A percentile compares a stretch with the other conserved stretches of the same genome.
Evolutionary conservation across 2,113 vertebrate species (phyloP).

Genomic region (Leiothrix lutea): DNA sequence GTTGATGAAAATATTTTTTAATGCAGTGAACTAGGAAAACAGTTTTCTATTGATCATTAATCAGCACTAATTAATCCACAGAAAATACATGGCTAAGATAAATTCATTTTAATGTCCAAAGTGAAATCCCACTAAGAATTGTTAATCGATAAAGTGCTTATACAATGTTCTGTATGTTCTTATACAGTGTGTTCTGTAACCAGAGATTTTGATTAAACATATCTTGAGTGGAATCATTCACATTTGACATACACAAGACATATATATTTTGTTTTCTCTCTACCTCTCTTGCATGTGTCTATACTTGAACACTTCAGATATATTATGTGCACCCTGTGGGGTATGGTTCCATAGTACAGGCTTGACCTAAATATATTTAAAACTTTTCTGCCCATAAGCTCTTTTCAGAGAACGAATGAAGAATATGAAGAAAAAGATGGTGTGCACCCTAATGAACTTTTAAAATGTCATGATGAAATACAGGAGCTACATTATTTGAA

Average conservation of each 20-base stretch:
- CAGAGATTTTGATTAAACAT: neutral
- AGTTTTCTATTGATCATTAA: neutral
- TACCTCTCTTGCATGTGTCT: neutral
- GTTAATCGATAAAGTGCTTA: neutral
- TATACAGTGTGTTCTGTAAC: neutral
- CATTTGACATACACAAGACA: neutral
- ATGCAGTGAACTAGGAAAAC: neutral
- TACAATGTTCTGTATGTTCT: too few species aligned
- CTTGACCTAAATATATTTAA: neutral
- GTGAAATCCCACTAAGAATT: neutral
- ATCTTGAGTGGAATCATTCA: neutral
- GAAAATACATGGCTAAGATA: neutral
- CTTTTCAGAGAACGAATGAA: neutral
- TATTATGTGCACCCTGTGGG: neutral
- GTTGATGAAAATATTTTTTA: neutral
- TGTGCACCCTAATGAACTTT: neutral
- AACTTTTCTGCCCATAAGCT: neutral
- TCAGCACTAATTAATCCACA: neutral
- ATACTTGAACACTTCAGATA: neutral
- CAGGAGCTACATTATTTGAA: neutral
- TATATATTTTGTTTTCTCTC: neutral
- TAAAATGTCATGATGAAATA: neutral
- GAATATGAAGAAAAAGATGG: neutral
- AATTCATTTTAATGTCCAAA: neutral
- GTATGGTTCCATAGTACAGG: rapidly evolving